These are phyloP conservation scores for Pandemis cinnamomeana DNA, from an alignment of 2,888 invertebrate genomes.

Conservation along the genomic window DNA sequence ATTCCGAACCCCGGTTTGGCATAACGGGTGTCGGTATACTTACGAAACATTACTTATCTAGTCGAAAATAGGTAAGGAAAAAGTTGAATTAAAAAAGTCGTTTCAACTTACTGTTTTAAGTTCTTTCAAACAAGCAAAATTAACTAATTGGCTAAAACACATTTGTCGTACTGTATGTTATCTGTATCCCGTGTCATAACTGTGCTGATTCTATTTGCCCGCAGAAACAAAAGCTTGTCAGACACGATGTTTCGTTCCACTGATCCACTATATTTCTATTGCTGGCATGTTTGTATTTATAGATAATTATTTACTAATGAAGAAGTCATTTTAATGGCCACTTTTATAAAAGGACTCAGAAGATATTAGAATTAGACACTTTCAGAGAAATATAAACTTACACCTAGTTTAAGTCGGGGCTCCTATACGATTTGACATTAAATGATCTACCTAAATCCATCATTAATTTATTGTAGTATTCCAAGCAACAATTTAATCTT, in stretches of 20 bases:
- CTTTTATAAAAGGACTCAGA: too few relatives aligned
- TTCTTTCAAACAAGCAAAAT: neutral
- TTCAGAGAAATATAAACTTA: too few relatives aligned
- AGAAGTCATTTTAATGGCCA: too few relatives aligned
- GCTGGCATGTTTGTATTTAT: neutral
- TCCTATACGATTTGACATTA: neutral
- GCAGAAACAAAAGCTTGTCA: conserved; percentile 73
- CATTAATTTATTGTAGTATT: neutral
- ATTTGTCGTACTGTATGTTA: conserved; percentile 1
- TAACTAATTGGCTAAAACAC: too few relatives aligned
- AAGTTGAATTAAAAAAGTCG: too few relatives aligned
- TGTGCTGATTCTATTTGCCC: conserved; percentile 71
- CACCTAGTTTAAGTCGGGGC: too few relatives aligned
- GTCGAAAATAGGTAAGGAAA: too few relatives aligned
- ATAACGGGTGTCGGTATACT: too few relatives aligned
- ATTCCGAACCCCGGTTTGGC: too few relatives aligned
- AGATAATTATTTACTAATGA: neutral
- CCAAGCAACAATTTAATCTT: conserved; percentile 1
- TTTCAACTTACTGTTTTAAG: neutral
- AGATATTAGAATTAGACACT: too few relatives aligned
- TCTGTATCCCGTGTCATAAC: conserved; percentile 13
- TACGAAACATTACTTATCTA: too few relatives aligned
- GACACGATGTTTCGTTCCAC: conserved; percentile 43
- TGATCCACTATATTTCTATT: neutral
- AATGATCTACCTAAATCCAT: neutral